phyloP scores from a whole-genome alignment of 2,113 vertebrate species.

The Atractosteus spatula region DNA sequence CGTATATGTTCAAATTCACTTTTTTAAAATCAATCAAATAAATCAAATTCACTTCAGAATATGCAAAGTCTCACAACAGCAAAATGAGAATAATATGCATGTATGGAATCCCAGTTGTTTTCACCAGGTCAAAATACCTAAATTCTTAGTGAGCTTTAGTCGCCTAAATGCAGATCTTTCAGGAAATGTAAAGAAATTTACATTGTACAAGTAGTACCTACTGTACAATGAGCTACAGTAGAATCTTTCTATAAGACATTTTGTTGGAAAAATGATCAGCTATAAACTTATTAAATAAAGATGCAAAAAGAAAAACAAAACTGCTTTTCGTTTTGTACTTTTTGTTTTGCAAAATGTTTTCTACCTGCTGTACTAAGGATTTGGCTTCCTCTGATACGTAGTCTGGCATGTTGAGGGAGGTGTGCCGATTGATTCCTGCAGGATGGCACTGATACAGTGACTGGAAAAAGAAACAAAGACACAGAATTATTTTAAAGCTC shows the following conservation, averaged over 20 bases:
- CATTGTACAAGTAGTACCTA: too few species aligned
- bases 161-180: background rate
- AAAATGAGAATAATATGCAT: too few species aligned
- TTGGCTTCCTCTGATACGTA: conserved; percentile 87
- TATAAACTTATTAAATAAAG: background rate
- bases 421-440: conserved; percentile 89
- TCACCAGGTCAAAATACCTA: too few species aligned
- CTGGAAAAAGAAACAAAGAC: conserved; percentile 43
- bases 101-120: too few species aligned
- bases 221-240: conserved; percentile 6
- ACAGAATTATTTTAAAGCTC: conserved; percentile 8
- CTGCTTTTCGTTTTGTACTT: background rate
- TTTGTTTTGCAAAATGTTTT: background rate
- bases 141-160: background rate
- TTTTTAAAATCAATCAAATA: too few species aligned
- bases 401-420: conserved; percentile 85
- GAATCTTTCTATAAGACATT: background rate
- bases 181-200: too few species aligned
- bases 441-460: conserved; percentile 87
- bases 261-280: conserved; percentile 1
- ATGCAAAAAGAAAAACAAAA: background rate
- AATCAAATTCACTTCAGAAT: too few species aligned
- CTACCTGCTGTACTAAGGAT: conserved; percentile 91
- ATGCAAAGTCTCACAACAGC: too few species aligned
- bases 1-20: too few species aligned